A percentile compares a stretch with the other conserved stretches of the same genome.
phyloP scores from a whole-genome alignment of 2,797 vertebrate species.

The Alosa sapidissima region DNA sequence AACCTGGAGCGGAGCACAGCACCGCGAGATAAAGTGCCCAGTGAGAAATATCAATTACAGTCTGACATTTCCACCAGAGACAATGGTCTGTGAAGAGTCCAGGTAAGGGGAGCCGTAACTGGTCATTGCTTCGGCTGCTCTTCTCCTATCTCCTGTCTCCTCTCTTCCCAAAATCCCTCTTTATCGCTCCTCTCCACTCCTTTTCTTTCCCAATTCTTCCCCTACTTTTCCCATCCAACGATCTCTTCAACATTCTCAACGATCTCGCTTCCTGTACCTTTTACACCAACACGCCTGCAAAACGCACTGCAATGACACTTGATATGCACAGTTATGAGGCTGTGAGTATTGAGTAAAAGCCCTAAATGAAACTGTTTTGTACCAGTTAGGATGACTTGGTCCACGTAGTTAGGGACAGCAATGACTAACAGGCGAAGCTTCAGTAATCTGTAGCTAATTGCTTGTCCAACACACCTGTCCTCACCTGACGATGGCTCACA shows the following conservation, averaged over 20 bases:
- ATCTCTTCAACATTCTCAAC: not conserved
- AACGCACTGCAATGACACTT: not conserved
- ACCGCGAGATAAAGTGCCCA: slow-evolving; percentile 65
- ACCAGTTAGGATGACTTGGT: not conserved
- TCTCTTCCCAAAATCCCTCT: not conserved
- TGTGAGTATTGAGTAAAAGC: not conserved
- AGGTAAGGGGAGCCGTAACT: slow-evolving; percentile 34
- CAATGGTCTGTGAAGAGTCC: slow-evolving; percentile 64
- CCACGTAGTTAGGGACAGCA: not conserved
- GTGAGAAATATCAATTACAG: slow-evolving; percentile 75
- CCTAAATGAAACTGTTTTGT: too few species aligned
- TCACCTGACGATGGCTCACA: not conserved
- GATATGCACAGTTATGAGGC: not conserved
- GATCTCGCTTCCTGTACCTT: not conserved
- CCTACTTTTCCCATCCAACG: not conserved
- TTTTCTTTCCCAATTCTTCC: not conserved
- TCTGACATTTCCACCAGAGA: slow-evolving; percentile 78
- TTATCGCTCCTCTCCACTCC: not conserved
- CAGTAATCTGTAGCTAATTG: not conserved
- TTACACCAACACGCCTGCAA: not conserved
- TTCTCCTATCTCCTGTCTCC: not conserved
- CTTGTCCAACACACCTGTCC: not conserved
- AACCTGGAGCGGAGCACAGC: slow-evolving; percentile 64
- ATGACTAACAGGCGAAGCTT: not conserved
- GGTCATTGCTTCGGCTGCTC: not conserved